These are phyloP conservation scores for Erebia palarica DNA, from an alignment of 2,888 invertebrate genomes.

Conservation along the genomic window DNA sequence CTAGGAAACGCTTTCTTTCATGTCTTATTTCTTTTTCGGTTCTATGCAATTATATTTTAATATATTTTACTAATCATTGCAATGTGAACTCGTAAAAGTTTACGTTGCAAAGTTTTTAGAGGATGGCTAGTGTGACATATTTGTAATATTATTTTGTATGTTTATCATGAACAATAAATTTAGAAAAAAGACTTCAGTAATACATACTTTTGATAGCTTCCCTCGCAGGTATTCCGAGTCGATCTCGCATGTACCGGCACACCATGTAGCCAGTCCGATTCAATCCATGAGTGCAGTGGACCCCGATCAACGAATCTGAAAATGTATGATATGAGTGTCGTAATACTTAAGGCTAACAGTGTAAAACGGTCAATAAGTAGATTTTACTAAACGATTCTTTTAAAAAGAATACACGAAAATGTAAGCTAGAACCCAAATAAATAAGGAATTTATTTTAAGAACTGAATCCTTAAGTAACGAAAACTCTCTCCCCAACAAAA, in stretches of 20 bases:
- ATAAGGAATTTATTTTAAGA: not conserved
- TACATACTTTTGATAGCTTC: slow-evolving; percentile 84
- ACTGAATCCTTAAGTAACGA: not conserved
- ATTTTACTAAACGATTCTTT: too few species aligned
- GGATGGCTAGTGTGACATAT: too few species aligned
- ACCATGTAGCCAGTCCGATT: slow-evolving; percentile 91
- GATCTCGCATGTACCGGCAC: slow-evolving; percentile 87
- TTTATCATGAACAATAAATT: not conserved
- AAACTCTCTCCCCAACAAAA: not conserved
- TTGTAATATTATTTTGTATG: too few species aligned
- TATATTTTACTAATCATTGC: too few species aligned
- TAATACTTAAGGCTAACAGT: not conserved
- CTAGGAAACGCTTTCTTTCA: too few species aligned
- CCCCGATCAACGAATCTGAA: slow-evolving; percentile 87
- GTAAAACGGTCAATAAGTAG: too few species aligned
- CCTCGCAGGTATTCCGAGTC: slow-evolving; percentile 78
- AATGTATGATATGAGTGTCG: slow-evolving; percentile 45
- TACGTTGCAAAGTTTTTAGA: too few species aligned
- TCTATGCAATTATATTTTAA: too few species aligned
- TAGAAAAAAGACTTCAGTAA: not conserved
- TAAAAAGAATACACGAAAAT: not conserved
- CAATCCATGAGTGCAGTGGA: slow-evolving; percentile 92
- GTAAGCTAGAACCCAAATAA: not conserved
- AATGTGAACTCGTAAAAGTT: too few species aligned
- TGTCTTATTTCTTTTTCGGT: too few species aligned